Percentiles rank a stretch among this genome's conserved stretches.
Conservation (phyloP, 2,113 vertebrate genomes). For the Calonectris borealis region DNA sequence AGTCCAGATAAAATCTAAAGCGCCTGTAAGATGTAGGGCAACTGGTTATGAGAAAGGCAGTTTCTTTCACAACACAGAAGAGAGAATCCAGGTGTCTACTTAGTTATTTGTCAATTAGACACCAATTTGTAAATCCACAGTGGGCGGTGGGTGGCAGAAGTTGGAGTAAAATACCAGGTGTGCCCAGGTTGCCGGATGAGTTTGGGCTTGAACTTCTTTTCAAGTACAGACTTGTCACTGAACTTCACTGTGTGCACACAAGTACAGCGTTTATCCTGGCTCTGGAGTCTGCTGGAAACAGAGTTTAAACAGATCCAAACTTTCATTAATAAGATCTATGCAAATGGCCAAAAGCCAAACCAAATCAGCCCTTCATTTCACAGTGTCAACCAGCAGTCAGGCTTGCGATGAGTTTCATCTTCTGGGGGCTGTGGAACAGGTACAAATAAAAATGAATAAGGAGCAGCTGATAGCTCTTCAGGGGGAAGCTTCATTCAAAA, state of each 20-base stretch:
- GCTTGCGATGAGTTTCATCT: not conserved
- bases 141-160: not conserved
- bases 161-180: not conserved
- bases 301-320: not conserved
- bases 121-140: constrained; percentile 22
- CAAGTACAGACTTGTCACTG: not conserved
- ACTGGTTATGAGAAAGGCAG: not conserved
- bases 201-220: not conserved
- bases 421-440: not conserved
- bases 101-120: constrained; percentile 8
- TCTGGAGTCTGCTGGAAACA: not conserved
- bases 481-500: not conserved
- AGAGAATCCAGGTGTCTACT: not conserved
- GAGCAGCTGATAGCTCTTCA: not conserved
- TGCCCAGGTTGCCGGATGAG: not conserved
- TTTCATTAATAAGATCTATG: not conserved
- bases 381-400: not conserved
- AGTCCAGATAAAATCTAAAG: constrained; percentile 47
- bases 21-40: not conserved
- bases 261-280: not conserved
- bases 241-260: not conserved
- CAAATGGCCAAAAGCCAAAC: not conserved
- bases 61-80: constrained; percentile 4
- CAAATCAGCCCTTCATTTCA: not conserved
- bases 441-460: not conserved